Conservation (phyloP, 2,113 vertebrate genomes). For the Pitta sordida region DNA sequence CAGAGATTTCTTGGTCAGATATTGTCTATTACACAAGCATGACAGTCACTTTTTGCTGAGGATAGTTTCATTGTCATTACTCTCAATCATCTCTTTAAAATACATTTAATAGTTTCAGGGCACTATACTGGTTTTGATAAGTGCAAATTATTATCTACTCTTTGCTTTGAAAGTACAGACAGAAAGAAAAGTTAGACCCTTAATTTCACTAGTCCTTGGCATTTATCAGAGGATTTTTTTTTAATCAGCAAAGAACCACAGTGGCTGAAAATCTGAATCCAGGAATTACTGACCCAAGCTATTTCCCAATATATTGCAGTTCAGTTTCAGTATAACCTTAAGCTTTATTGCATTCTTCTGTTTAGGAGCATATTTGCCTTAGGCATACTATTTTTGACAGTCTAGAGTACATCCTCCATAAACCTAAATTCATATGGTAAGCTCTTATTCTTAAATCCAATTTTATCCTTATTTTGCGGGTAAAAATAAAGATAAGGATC, state of each 20-base stretch:
- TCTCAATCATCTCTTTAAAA: neutral
- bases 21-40: accelerated
- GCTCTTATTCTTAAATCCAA: constrained; percentile 41
- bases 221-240: neutral
- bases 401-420: constrained; percentile 50
- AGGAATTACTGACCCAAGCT: constrained; percentile 1
- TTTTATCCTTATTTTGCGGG: constrained; percentile 42
- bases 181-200: neutral
- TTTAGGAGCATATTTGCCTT: constrained; percentile 37
- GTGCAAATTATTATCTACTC: neutral
- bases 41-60: neutral
- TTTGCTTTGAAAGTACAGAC: neutral
- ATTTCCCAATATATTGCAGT: constrained; percentile 6
- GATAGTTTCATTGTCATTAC: neutral
- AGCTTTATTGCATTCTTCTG: constrained; percentile 49
- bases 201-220: neutral
- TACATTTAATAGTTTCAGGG: neutral
- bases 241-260: neutral
- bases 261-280: neutral
- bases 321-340: constrained; percentile 16
- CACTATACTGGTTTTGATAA: neutral
- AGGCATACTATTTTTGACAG: constrained; percentile 41
- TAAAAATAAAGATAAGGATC: constrained; percentile 34
- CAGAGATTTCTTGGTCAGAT: neutral
- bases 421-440: constrained; percentile 43